These are phyloP conservation scores for Cygnus atratus DNA, from an alignment of 2,113 vertebrate species.

Conservation along the genomic window DNA sequence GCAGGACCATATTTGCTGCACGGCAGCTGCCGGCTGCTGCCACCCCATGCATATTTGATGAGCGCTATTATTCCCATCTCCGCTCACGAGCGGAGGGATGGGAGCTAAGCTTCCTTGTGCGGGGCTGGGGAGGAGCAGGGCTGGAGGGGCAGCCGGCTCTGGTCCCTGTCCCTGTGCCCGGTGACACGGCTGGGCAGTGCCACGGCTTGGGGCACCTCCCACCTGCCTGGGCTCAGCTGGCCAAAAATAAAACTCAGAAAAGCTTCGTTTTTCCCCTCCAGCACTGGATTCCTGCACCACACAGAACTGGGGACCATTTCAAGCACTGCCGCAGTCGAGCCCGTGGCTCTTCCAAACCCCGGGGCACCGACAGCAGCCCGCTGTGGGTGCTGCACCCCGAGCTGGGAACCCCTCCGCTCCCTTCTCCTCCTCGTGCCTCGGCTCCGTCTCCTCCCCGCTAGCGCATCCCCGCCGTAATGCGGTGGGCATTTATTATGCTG, in stretches of 20 bases:
- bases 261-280: neutral
- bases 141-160: neutral
- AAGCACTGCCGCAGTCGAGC: neutral
- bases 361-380: neutral
- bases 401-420: neutral
- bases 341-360: neutral
- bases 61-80: conserved; percentile 82
- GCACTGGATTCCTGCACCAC: neutral
- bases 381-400: neutral
- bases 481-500: conserved; percentile 56
- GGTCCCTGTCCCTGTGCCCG: neutral
- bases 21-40: conserved; percentile 46
- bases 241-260: neutral
- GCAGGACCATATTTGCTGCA: neutral
- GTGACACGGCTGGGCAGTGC: too few relatives aligned
- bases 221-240: neutral
- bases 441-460: neutral
- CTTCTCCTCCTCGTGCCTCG: neutral
- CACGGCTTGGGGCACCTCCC: neutral
- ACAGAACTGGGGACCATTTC: accelerated
- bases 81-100: conserved; percentile 61
- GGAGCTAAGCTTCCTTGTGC: conserved; percentile 55
- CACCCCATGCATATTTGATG: conserved; percentile 89
- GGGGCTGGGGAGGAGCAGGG: neutral
- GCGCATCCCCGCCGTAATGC: neutral